A percentile compares a stretch with the other conserved stretches of the same genome.
Evolutionary conservation across 2,797 vertebrate species (phyloP).

Genomic region (Epinephelus malabaricus): DNA sequence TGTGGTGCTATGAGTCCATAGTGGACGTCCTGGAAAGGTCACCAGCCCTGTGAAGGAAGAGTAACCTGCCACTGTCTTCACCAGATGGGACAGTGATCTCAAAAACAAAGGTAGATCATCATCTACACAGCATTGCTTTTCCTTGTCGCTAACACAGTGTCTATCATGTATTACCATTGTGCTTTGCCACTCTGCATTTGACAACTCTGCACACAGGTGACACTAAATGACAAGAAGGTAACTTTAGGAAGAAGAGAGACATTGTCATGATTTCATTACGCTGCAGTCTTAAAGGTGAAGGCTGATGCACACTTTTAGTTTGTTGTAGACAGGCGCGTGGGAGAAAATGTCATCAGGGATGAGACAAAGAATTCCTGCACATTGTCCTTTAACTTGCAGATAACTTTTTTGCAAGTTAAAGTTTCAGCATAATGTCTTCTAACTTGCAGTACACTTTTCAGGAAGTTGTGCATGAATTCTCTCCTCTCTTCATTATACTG

Average conservation of each 20-base stretch:
- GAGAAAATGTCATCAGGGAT: no score
- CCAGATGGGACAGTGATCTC: constrained; percentile 33
- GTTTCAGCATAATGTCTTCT: no score
- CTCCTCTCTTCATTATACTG: no score
- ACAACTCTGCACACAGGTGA: not conserved
- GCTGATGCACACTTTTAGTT: no score
- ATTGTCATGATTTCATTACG: not conserved
- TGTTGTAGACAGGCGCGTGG: no score
- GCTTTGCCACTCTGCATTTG: not conserved
- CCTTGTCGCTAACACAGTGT: not conserved
- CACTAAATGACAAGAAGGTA: not conserved
- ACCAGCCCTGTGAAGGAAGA: constrained; percentile 35
- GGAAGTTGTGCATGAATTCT: no score
- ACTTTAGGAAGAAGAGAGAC: not conserved
- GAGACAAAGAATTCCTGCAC: no score
- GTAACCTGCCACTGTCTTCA: constrained; percentile 15
- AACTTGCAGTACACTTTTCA: no score
- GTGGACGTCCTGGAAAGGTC: not conserved
- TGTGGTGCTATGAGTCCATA: not conserved
- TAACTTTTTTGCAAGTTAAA: no score
- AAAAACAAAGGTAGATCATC: not conserved
- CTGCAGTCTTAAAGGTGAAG: no score
- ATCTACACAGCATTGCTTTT: not conserved
- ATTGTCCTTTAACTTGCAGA: no score
- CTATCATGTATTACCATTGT: not conserved